Evolutionary conservation across 2,888 invertebrate species (phyloP), one percentile per base, ranked within the genome.

Genomic region (Pammene aurita): DNA sequence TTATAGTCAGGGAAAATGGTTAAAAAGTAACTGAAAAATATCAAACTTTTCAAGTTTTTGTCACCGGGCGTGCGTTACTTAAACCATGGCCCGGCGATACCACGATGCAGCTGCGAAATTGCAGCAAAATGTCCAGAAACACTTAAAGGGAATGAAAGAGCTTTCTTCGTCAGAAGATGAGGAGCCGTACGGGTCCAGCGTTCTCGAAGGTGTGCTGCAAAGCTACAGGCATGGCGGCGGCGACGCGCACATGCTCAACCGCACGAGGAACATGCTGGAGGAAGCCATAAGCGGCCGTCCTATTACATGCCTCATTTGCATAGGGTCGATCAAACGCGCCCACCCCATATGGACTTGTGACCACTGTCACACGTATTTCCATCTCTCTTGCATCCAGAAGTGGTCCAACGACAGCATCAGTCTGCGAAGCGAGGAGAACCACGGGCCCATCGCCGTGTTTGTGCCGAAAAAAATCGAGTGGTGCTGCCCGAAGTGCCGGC

Each of bases 401-500:
- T 98, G 98, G 98, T 96, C 97, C 0, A 96, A 96, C 77, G 98
- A 98, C 82, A 97, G 96, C 76, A 94, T 97, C 63, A 94, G 93
- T 70, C 94, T 96, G 74, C 94, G 96, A 78, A 95, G 94, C 76
- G 94, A 94, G 71, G 90, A 90, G 69, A 89, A 89, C 56, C 88
- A 93, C 13, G 94, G 90, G 2, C 89, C 93, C 13, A 84, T 92
- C 52, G 73, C 85, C 9, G 84, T 92, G 2, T 77, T 84, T 35
- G 75, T 79, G 66, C 86, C 83, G 1, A 89, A 88, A 70, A 90
- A 90, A 77, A 84, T 94, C 11, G 93, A 93, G 74, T 96, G 95
- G 95, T 94, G 94, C 76, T 95, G 97, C 79, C 97, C 98, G 0
- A 98, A 98, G 87, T 98, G 98, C 83, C 94, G 98, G 6, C 91